Evolutionary conservation across 2,797 vertebrate species (phyloP), one percentile per base, ranked within the genome.

Genomic region (Pseudopleuronectes americanus): DNA sequence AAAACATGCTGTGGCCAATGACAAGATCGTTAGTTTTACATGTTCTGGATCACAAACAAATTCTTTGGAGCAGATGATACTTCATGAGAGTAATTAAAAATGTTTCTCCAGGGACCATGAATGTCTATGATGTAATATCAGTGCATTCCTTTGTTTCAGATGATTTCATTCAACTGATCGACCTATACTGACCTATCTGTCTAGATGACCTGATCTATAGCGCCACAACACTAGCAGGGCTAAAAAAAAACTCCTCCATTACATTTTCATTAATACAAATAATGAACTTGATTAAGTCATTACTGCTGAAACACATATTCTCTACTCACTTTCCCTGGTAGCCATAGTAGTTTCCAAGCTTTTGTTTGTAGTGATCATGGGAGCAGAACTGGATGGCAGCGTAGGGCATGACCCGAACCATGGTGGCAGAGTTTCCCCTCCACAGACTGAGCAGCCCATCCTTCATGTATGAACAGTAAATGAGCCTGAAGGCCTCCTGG

Each of bases 311-410:
- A 43, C 6, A 21, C 53, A 54, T 16, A 0, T 1, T 8, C 19
- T 56, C 1, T 64, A 91, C 96, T 97, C 89, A 99, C 98, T 96
- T 96, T 90, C 96, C 97, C 85, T 95, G 93, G 90, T 95, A 97
- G 84, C 96, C 97, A 0, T 95, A 99, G 92, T 96, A 93, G 31
- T 77, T 77, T 8, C 97, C 97, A 81, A 99, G 93, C 9, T 95
- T 67, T 17, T 81, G 92, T 80, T 99, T 99, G 93, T 99, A 99
- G 84, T 98, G 96, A 53, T 99, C 97, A 0, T 99, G 97, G 0
- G 97, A 95, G 33, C 94, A 97, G 94, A 99, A 99, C 96, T 99
- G 98, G 86, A 99, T 97, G 91, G 97, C 97, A 0, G 98, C 98
- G 0, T 99, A 99, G 1, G 98, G 97, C 70, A 99, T 94, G 53